Percentiles rank a stretch among this genome's conserved stretches.
These are phyloP conservation scores for Drosophila tripunctata DNA, from an alignment of 2,888 invertebrate genomes.

Conservation along the genomic window DNA sequence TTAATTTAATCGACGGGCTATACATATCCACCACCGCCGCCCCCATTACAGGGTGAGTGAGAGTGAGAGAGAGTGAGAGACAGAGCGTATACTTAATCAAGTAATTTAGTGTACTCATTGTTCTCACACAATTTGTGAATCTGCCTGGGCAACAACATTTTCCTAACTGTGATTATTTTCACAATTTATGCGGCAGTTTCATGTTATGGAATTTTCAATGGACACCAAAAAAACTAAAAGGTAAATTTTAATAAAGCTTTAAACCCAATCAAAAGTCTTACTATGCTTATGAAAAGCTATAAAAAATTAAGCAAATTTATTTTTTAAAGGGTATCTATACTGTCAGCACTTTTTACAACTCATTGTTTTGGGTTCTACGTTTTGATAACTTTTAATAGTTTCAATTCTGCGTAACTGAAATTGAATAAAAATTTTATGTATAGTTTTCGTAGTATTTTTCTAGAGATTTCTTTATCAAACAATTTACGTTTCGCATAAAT, in stretches of 20 bases:
- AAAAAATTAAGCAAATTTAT: no score
- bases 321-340: not conserved
- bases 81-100: not conserved
- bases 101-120: not conserved
- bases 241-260: conserved; percentile 51
- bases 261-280: no score
- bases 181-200: conserved; percentile 81
- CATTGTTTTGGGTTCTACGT: not conserved
- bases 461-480: not conserved
- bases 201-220: conserved; percentile 83
- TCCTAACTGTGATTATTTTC: conserved; percentile 73
- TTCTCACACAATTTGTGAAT: conserved; percentile 44
- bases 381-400: not conserved
- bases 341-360: not conserved
- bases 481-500: not conserved
- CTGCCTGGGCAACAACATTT: conserved; percentile 70
- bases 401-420: not conserved
- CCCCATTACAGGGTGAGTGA: no score
- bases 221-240: conserved; percentile 83
- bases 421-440: conserved; percentile 11
- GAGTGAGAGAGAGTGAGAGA: not conserved
- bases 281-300: not conserved
- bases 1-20: conserved; percentile 34
- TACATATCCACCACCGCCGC: not conserved
- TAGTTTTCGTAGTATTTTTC: not conserved